These are phyloP conservation scores for Sebastes nivosus DNA, from an alignment of 2,797 vertebrate species.

Conservation along the genomic window DNA sequence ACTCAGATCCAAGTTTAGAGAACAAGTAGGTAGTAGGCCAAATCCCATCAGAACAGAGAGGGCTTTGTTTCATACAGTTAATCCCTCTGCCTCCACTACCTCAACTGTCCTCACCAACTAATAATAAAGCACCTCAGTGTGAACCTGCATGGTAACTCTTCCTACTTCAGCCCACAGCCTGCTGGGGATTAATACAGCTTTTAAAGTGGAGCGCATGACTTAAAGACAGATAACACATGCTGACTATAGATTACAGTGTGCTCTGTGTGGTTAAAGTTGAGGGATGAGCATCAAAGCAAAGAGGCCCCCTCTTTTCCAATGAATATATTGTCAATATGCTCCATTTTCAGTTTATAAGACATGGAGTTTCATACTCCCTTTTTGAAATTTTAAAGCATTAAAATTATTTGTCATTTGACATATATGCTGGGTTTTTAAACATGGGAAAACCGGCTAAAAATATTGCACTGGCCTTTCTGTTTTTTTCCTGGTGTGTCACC, in stretches of 20 bases:
- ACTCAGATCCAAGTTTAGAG: background rate
- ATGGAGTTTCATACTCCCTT: background rate
- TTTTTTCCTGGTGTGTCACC: no score
- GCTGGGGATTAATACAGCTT: slow-evolving; percentile 13
- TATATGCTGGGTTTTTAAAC: no score
- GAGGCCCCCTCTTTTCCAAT: background rate
- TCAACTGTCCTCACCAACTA: slow-evolving; percentile 1
- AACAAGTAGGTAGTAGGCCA: background rate
- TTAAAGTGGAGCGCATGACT: background rate
- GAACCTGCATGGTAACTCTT: slow-evolving; percentile 9
- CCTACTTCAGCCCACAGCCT: background rate
- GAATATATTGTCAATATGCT: background rate
- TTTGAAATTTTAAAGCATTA: background rate
- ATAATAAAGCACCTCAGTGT: slow-evolving; percentile 14
- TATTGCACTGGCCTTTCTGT: no score
- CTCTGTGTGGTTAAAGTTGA: background rate
- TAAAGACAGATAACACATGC: background rate
- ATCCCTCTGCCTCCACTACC: slow-evolving; percentile 1
- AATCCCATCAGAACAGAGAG: slow-evolving; percentile 17
- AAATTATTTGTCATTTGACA: background rate
- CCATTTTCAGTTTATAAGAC: background rate
- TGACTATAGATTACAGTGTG: background rate
- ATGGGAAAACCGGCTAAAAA: no score
- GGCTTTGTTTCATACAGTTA: slow-evolving; percentile 14
- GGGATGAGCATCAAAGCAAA: background rate